phyloP scores from a whole-genome alignment of 37 sponge, comb jelly and placozoan species.

The Beroe forskalii region DNA sequence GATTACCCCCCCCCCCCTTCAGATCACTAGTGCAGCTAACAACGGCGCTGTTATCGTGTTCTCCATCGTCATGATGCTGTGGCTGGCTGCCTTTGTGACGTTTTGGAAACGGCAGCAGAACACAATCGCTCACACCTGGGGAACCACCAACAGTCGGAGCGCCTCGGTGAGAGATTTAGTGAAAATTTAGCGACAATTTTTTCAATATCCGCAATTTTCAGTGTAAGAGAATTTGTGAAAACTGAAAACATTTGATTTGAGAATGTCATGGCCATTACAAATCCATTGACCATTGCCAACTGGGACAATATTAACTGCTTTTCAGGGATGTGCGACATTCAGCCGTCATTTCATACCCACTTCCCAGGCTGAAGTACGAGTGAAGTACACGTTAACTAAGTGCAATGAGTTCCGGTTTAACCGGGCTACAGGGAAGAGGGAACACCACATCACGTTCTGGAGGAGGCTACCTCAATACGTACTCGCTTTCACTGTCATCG shows the following conservation, averaged over 20 bases:
- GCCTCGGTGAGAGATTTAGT: conserved; percentile 53
- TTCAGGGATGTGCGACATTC: too few relatives aligned
- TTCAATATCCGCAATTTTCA: too few relatives aligned
- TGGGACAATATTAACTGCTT: too few relatives aligned
- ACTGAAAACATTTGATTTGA: too few relatives aligned
- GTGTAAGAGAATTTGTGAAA: too few relatives aligned
- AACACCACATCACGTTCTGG: conserved; percentile 18
- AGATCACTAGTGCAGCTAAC: conserved; percentile 54
- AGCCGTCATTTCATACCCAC: too few relatives aligned
- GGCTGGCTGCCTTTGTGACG: conserved; percentile 29
- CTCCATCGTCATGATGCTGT: conserved; percentile 58
- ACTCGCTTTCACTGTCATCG: conserved; percentile 7
- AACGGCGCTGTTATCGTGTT: conserved; percentile 53
- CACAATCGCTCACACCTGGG: conserved; percentile 65
- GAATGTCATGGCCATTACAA: too few relatives aligned
- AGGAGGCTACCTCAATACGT: conserved; percentile 29
- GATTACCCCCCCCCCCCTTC: too few relatives aligned
- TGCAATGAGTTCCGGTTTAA: background rate
- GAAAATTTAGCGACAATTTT: too few relatives aligned
- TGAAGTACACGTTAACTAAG: conserved; percentile 21
- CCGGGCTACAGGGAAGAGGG: background rate
- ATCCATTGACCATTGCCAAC: too few relatives aligned
- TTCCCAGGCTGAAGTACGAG: conserved; percentile 57
- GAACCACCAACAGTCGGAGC: conserved; percentile 44
- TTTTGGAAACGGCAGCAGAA: conserved; percentile 46